Evolutionary conservation across 2,888 invertebrate species (phyloP).

Genomic region (Trachelus iudaicus): DNA sequence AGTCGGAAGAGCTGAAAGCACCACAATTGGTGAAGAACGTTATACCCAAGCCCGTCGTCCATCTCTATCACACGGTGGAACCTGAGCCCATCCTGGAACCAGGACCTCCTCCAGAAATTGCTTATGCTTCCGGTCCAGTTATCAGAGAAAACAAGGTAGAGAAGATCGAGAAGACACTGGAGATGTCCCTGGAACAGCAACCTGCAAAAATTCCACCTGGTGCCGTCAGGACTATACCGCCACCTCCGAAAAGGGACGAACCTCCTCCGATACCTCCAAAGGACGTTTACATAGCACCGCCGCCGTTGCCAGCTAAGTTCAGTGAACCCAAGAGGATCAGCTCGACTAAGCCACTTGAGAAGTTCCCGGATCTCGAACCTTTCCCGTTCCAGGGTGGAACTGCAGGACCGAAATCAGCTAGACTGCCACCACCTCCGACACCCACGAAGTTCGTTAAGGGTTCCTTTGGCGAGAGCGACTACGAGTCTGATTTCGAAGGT

Average conservation of each 20-base stretch:
- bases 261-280: slow-evolving; percentile 63
- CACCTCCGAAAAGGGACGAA: slow-evolving; percentile 49
- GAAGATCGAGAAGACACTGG: slow-evolving; percentile 64
- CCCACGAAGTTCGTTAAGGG: slow-evolving; percentile 71
- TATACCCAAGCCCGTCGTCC: slow-evolving; percentile 44
- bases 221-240: slow-evolving; percentile 70
- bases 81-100: slow-evolving; percentile 67
- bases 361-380: slow-evolving; percentile 66
- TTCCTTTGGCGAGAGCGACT: slow-evolving; percentile 73
- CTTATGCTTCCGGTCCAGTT: slow-evolving; percentile 70
- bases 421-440: slow-evolving; percentile 66
- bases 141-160: slow-evolving; percentile 70
- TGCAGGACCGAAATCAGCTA: slow-evolving; percentile 60
- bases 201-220: slow-evolving; percentile 69
- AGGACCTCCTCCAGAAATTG: slow-evolving; percentile 77
- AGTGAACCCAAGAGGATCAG: slow-evolving; percentile 41
- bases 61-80: slow-evolving; percentile 54
- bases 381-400: slow-evolving; percentile 67
- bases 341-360: slow-evolving; percentile 59
- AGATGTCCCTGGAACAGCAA: slow-evolving; percentile 67
- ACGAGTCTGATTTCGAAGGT: slow-evolving; percentile 75
- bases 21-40: slow-evolving; percentile 67
- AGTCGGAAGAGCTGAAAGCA: slow-evolving; percentile 65
- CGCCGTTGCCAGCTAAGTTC: slow-evolving; percentile 61
- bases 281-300: slow-evolving; percentile 52